Evolutionary conservation across 1,140 invertebrate species (phyloP).

Genomic region (Cotesia glomerata): DNA sequence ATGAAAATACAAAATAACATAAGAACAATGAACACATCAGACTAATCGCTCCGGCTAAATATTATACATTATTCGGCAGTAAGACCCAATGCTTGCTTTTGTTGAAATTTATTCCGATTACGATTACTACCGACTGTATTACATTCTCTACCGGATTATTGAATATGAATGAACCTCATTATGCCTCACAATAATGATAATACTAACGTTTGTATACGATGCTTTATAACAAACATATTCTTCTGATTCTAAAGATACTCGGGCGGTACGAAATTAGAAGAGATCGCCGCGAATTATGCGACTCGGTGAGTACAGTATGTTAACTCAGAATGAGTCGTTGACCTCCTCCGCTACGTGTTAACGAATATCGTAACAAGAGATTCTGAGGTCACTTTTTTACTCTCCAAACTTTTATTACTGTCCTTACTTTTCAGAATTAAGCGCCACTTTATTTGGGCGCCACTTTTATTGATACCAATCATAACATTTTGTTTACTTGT

Average conservation of each 20-base stretch:
- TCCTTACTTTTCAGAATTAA: too few relatives aligned
- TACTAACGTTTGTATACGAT: not conserved
- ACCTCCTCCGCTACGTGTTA: constrained; percentile 47
- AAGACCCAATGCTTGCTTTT: too few relatives aligned
- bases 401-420: too few relatives aligned
- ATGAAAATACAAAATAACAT: not conserved
- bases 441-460: too few relatives aligned
- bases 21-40: not conserved
- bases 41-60: too few relatives aligned
- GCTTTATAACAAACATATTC: constrained; percentile 4
- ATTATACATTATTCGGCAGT: too few relatives aligned
- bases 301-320: constrained; percentile 25
- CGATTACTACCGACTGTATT: too few relatives aligned
- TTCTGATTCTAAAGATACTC: constrained; percentile 22
- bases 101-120: too few relatives aligned
- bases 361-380: constrained; percentile 57
- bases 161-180: not conserved
- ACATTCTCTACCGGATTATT: too few relatives aligned
- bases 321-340: constrained; percentile 45
- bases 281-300: constrained; percentile 39
- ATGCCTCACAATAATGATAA: not conserved
- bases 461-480: too few relatives aligned
- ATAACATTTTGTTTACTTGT: too few relatives aligned
- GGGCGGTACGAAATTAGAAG: constrained; percentile 14
- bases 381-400: constrained; percentile 35